phyloP scores from a whole-genome alignment of 1,140 invertebrate species.

The Hormaphis cornu region DNA sequence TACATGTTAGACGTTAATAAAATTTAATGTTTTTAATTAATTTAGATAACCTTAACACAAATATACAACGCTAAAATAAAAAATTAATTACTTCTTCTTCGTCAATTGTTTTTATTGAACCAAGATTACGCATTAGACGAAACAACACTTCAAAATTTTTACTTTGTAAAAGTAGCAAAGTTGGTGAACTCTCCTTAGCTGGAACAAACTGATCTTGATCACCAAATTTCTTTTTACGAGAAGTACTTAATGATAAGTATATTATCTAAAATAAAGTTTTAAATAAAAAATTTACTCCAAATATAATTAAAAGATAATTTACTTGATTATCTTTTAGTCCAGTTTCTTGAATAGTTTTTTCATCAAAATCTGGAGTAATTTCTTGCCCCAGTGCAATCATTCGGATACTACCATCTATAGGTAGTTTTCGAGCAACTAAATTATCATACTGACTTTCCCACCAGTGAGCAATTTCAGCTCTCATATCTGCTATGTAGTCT shows the following conservation, averaged over 20 bases:
- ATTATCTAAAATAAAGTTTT: constrained; percentile 53
- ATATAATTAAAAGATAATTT: constrained; percentile 24
- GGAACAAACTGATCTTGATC: constrained; percentile 65
- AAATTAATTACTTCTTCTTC: constrained; percentile 51
- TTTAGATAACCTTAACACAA: no score
- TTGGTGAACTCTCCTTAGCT: constrained; percentile 70
- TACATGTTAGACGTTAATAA: no score
- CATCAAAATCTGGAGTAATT: constrained; percentile 84
- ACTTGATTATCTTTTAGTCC: constrained; percentile 78
- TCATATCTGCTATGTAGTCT: constrained; percentile 78
- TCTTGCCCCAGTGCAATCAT: constrained; percentile 92
- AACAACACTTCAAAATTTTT: constrained; percentile 85
- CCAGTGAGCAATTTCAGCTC: constrained; percentile 89
- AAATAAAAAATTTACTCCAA: neutral
- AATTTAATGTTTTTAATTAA: no score
- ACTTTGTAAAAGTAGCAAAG: constrained; percentile 69
- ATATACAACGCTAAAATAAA: constrained; percentile 23
- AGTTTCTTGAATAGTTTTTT: constrained; percentile 77
- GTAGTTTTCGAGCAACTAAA: constrained; percentile 15
- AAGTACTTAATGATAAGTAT: constrained; percentile 77
- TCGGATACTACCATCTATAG: constrained; percentile 69
- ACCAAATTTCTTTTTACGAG: constrained; percentile 60
- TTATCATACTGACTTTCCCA: constrained; percentile 46
- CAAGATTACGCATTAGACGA: constrained; percentile 76
- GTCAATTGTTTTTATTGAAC: constrained; percentile 65